Evolutionary conservation across 2,113 vertebrate species (phyloP), one percentile per base, ranked within the genome.

Genomic region (Psittacus erithacus): DNA sequence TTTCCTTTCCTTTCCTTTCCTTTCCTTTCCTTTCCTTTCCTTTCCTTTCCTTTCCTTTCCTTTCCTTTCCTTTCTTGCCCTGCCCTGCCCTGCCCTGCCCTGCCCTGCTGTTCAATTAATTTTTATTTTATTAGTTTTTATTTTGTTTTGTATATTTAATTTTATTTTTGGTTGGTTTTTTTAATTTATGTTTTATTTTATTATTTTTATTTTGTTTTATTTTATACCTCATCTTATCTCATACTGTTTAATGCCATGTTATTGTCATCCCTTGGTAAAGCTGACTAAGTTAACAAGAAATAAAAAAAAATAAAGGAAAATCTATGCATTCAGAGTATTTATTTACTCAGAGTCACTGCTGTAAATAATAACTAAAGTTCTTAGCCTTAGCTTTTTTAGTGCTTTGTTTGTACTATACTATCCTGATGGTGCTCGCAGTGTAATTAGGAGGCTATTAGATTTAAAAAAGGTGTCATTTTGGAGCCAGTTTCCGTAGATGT

Each of bases 291-390:
- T 55, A 69, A 31, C 9, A 67, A 63, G 41, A 89, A 96, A 95
- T 90, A 25, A 29, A 29, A 38, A 3, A 38, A 17, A 28, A n/a
- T 38, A 38, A 38, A 38, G 38, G 4, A 43, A 83, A 81, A 94
- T 82, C 47, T 96, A 55, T 62, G 83, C 77, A 95, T 96, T 97
- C 22, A 24, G 25, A 96, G 31, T 44, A 88, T 35, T 23, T 63
- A 11, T 75, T 69, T 91, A 43, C 82, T 35, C 27, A 75, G 2
- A 63, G 38, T 63, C 59, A 89, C 39, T 92, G 41, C 33, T 84
- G 65, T 55, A 57, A 95, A 67, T 73, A 78, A 81, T 57, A 93
- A 43, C 35, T 82, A 4, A 60, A 82, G 6, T 93, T 93, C 90
- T 82, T 84, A 65, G 15, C 13, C 10, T 64, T 29, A 68, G 55